Conservation (phyloP, 2,113 vertebrate species). For the Carettochelys insculpta region DNA sequence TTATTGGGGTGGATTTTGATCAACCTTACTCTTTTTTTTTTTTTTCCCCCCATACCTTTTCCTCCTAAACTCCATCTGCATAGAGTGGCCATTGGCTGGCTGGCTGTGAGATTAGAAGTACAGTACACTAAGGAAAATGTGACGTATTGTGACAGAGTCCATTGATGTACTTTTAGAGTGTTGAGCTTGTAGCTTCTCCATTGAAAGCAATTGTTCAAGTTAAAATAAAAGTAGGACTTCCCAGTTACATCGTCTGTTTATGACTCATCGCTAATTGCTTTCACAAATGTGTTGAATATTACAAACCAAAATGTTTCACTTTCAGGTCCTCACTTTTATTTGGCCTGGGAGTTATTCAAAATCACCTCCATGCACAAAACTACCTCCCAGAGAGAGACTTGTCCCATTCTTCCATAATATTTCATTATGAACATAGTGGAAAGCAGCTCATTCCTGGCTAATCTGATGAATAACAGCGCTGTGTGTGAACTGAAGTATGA, state of each 20-base stretch:
- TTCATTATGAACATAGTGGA: conserved; percentile 87
- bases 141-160: background rate
- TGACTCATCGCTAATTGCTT: background rate
- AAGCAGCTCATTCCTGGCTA: conserved; percentile 80
- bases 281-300: background rate
- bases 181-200: background rate
- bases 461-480: conserved; percentile 79
- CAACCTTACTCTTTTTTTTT: background rate
- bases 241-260: background rate
- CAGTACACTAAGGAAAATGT: background rate
- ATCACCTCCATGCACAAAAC: conserved; percentile 80
- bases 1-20: conserved; percentile 48
- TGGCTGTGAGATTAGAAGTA: background rate
- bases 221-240: background rate
- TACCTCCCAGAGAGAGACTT: conserved; percentile 88
- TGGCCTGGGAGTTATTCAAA: conserved; percentile 21
- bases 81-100: too few relatives aligned
- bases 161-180: background rate
- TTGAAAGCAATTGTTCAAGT: background rate
- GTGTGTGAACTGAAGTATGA: conserved; percentile 88
- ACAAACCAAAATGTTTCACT: conserved; percentile 32
- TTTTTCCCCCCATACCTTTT: background rate
- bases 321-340: conserved; percentile 41
- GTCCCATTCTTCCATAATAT: conserved; percentile 72
- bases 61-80: background rate